Conservation (phyloP, 92 coral and sea anemone species). For the Nematostella vectensis region DNA sequence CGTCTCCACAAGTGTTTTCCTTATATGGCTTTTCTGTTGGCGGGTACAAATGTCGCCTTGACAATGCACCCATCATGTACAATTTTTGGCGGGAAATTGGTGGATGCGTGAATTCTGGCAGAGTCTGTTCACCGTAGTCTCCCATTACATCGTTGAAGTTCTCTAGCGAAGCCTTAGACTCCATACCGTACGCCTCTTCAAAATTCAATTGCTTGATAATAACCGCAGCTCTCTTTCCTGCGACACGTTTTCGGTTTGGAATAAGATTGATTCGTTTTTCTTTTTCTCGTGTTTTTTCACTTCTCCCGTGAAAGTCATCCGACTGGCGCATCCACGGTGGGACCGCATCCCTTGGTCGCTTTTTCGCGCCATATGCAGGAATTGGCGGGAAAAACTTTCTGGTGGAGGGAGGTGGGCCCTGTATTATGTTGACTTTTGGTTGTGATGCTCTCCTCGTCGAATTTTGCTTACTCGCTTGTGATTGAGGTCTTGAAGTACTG, state of each 20-base stretch:
- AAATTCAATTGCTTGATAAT: constrained; percentile 55
- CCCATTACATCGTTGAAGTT: constrained; percentile 16
- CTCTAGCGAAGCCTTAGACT: constrained; percentile 29
- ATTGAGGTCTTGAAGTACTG: background rate
- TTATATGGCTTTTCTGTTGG: constrained; percentile 12
- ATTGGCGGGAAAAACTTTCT: constrained; percentile 58
- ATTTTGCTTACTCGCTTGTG: background rate
- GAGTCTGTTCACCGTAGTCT: constrained; percentile 10
- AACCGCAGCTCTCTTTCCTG: constrained; percentile 31
- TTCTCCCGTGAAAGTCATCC: background rate
- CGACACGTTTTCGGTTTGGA: constrained; percentile 54
- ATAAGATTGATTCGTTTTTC: constrained; percentile 22
- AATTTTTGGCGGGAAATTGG: constrained; percentile 38
- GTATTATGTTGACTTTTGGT: background rate
- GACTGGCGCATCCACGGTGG: background rate
- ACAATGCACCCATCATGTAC: constrained; percentile 64
- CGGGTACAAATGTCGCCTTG: constrained; percentile 35
- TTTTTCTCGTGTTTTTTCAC: background rate
- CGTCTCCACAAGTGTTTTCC: background rate
- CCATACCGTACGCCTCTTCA: constrained; percentile 39
- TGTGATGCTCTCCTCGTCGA: background rate
- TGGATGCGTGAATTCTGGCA: background rate
- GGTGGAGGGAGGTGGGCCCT: constrained; percentile 9
- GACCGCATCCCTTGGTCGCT: constrained; percentile 28
- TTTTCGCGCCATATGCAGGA: constrained; percentile 49